phyloP scores from a whole-genome alignment of 2,797 vertebrate species.

The Falco biarmicus region DNA sequence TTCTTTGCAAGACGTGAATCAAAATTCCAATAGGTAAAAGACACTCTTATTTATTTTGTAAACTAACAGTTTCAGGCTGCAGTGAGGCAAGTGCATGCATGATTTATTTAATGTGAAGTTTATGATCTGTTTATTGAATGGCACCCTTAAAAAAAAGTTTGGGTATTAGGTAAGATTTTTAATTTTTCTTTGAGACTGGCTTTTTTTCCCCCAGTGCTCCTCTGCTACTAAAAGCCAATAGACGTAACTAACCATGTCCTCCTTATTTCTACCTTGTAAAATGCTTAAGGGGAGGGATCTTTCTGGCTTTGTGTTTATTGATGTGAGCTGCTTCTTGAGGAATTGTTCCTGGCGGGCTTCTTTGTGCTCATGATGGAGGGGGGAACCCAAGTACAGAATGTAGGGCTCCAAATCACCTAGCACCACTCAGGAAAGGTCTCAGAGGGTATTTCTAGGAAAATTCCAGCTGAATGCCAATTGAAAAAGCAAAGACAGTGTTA shows the following conservation, averaged over 20 bases:
- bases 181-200: not conserved
- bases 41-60: not conserved
- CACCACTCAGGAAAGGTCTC: not conserved
- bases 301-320: not conserved
- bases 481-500: not conserved
- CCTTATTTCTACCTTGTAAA: not conserved
- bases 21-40: not conserved
- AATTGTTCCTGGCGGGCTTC: not conserved
- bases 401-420: not conserved
- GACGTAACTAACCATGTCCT: not conserved
- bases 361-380: not conserved
- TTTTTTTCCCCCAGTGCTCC: not conserved
- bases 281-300: not conserved
- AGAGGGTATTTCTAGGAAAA: not conserved
- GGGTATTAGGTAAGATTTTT: not conserved
- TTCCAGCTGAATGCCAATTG: not conserved
- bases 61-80: not conserved
- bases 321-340: not conserved
- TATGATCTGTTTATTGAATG: not conserved
- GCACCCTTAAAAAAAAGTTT: not conserved
- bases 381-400: not conserved
- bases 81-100: not conserved
- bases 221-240: not conserved
- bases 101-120: not conserved
- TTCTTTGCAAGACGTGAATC: not conserved